Evolutionary conservation across 2,888 invertebrate genomes (phyloP).

Genomic region (Chouioia cunea): DNA sequence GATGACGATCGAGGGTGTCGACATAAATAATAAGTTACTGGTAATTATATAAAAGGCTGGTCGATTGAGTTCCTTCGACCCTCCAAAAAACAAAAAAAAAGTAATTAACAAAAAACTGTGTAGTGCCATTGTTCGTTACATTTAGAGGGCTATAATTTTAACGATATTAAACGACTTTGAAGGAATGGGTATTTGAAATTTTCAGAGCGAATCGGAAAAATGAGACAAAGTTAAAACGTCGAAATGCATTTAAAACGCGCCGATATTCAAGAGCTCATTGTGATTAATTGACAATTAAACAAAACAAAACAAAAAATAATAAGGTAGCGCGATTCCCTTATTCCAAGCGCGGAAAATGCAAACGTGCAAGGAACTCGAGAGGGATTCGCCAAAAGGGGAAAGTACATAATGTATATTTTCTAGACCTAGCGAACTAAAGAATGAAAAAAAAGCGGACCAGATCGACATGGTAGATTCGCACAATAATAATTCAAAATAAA

Average conservation of each 20-base stretch:
- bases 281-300: conserved; percentile 47
- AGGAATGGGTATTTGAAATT: conserved; percentile 9
- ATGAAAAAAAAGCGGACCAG: conserved; percentile 48
- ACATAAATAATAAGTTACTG: conserved; percentile 17
- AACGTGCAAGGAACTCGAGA: conserved; percentile 15
- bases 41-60: conserved; percentile 27
- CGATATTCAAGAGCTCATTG: conserved; percentile 46
- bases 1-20: conserved; percentile 18
- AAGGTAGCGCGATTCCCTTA: conserved; percentile 32
- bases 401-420: conserved; percentile 48
- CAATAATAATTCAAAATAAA: conserved; percentile 47
- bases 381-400: conserved; percentile 36
- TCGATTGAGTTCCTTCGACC: conserved; percentile 43
- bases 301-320: conserved; percentile 41
- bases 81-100: conserved; percentile 16
- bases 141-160: conserved; percentile 42
- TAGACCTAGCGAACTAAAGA: conserved; percentile 40
- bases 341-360: conserved; percentile 25
- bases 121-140: conserved; percentile 47
- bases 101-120: background rate
- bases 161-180: conserved; percentile 7
- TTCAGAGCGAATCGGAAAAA: conserved; percentile 28
- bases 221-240: conserved; percentile 37
- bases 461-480: conserved; percentile 47
- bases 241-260: conserved; percentile 38